phyloP scores from a whole-genome alignment of 2,797 vertebrate genomes.

The Clarias fuscus region DNA sequence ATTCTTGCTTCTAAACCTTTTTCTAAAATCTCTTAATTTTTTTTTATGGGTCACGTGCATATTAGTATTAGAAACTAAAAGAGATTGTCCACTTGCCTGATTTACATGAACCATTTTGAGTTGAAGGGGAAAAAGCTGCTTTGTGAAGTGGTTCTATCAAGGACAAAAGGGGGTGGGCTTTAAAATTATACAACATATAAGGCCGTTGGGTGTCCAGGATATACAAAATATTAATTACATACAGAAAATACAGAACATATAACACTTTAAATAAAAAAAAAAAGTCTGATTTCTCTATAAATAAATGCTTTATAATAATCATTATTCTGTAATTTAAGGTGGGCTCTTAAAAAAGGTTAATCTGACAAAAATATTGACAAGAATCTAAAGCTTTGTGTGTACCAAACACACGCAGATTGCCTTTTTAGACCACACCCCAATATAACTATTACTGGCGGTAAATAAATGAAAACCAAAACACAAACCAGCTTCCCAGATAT shows the following conservation, averaged over 20 bases:
- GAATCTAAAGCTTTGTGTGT: background rate
- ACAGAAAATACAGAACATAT: background rate
- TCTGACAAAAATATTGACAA: background rate
- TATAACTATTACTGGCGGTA: background rate
- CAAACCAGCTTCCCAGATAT: background rate
- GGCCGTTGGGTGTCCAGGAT: background rate
- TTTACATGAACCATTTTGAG: background rate
- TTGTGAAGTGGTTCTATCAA: background rate
- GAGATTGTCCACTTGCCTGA: background rate
- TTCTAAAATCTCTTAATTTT: background rate
- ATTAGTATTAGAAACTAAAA: background rate
- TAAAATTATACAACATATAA: background rate
- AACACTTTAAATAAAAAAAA: background rate
- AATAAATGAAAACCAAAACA: background rate
- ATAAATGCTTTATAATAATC: background rate
- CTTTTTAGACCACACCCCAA: background rate
- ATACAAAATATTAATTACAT: background rate
- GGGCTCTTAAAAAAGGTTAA: background rate
- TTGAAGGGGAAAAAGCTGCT: background rate
- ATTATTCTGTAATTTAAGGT: background rate
- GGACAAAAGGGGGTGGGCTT: background rate
- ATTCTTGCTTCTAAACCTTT: background rate
- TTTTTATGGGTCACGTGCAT: background rate
- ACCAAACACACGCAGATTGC: background rate
- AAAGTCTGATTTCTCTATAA: background rate